Evolutionary conservation across 2,797 vertebrate species (phyloP).

Genomic region (Anguilla megastoma): DNA sequence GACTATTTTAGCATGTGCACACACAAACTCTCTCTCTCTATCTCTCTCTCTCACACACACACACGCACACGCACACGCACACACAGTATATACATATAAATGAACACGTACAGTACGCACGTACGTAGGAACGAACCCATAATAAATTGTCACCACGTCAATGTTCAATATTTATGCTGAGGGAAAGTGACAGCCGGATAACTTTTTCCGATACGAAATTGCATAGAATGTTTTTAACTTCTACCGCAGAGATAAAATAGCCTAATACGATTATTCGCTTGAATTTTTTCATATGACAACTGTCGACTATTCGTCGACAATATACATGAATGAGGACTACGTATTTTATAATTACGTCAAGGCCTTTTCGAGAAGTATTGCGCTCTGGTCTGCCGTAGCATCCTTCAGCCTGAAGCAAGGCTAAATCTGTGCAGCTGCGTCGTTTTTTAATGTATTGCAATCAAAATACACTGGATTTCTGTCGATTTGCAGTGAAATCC

Average conservation of each 20-base stretch:
- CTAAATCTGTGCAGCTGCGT: background rate
- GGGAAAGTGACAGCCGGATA: background rate
- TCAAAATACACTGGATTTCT: background rate
- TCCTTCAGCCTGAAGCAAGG: background rate
- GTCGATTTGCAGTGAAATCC: constrained; percentile 2
- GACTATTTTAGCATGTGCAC: background rate
- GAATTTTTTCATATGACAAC: background rate
- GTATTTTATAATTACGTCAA: background rate
- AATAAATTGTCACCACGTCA: background rate
- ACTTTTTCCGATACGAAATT: background rate
- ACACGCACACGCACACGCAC: background rate
- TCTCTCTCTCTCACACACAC: background rate
- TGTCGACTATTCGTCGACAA: background rate
- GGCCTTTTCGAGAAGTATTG: background rate
- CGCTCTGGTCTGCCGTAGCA: background rate
- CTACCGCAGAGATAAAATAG: background rate
- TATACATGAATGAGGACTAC: background rate
- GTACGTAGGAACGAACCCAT: background rate
- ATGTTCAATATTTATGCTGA: background rate
- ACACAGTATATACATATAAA: background rate
- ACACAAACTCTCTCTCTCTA: background rate
- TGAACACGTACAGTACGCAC: background rate
- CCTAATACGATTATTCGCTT: background rate
- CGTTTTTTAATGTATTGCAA: background rate
- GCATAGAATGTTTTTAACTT: background rate